These are phyloP conservation scores for Caranx ignobilis DNA, from an alignment of 2,113 vertebrate species.

Conservation along the genomic window DNA sequence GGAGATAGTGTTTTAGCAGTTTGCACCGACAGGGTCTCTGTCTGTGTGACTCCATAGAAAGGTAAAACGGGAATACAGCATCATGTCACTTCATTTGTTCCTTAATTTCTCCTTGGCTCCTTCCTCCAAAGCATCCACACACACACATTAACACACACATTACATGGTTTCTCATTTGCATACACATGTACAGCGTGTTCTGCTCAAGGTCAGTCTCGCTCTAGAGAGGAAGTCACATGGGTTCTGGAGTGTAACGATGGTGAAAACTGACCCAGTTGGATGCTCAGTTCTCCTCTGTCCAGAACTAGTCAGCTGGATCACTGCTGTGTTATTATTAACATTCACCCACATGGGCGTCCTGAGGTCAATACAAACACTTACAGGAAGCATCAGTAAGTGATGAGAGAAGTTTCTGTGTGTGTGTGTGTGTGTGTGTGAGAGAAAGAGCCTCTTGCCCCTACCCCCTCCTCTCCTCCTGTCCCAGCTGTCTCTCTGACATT, in stretches of 20 bases:
- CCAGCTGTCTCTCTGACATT: conserved; percentile 84
- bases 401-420: background rate
- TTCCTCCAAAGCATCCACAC: background rate
- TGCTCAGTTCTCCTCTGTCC: conserved; percentile 1
- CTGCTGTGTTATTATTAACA: conserved; percentile 42
- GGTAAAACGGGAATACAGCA: background rate
- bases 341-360: background rate
- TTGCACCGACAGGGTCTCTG: background rate
- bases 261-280: conserved; percentile 60
- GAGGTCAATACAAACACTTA: conserved; percentile 10
- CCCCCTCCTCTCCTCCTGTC: conserved; percentile 5
- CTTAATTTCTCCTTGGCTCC: conserved; percentile 21
- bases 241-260: conserved; percentile 33
- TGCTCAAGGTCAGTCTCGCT: conserved; percentile 61
- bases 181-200: background rate
- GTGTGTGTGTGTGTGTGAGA: conserved; percentile 1
- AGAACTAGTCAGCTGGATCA: conserved; percentile 35
- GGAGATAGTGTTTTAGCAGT: conserved; percentile 15
- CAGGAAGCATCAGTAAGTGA: conserved; percentile 35
- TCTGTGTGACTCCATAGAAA: background rate
- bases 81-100: background rate
- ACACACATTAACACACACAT: background rate
- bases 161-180: background rate
- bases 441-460: background rate
- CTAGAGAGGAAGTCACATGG: conserved; percentile 47